Base-by-base conservation (phyloP, 1,140 invertebrate genomes). In the Eupristina koningsbergeri region DNA sequence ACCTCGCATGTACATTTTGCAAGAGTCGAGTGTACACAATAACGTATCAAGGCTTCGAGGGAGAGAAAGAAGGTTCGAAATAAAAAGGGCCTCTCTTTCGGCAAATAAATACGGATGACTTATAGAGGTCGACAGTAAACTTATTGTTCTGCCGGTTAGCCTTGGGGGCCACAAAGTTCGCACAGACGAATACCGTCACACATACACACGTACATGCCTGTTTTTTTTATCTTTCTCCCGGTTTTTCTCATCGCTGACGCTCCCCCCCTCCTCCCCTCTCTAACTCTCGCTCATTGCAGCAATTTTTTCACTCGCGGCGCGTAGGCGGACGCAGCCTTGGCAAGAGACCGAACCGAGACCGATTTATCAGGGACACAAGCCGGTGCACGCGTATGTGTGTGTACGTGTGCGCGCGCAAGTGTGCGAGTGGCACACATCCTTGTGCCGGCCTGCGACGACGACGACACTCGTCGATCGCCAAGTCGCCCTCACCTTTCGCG, bases 111-210 rank as follows among this genome's bases (percentile, higher is more conserved):
- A 85, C 79, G 73, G 84, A 85, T 81, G 79, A 85, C 79, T 85
- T 85, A 85, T 84, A 81, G 83, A 84, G 83, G 83, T 84, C 83
- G 83, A 84, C 78, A 80, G 77, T 84, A 80, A 84, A 84, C 83
- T 84, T 84, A 84, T 84, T 84, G 83, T 84, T 84, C 83, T 63
- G 78, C 61, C 41, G 82, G 82, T 84, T 84, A 80, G 82, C 82
- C 82, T 84, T 84, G 82, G 76, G 82, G 75, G 80, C 80, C 80
- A 76, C 74, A 76, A 76, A 76, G 74, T 76, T 76, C 74, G 74
- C 77, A 50, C 67, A 71, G 36, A 41, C 36, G n/a, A 71, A 71
- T 41, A 45, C 64, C 29, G 63, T 34, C 64, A 36, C 47, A 78
- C 64, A 83, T 63, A 82, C 80, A 34, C 34, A 50, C 74, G n/a